Evolutionary conservation across 2,888 invertebrate species (phyloP), one percentile per base, ranked within the genome.

Genomic region (Kryphioiulus occultus): DNA sequence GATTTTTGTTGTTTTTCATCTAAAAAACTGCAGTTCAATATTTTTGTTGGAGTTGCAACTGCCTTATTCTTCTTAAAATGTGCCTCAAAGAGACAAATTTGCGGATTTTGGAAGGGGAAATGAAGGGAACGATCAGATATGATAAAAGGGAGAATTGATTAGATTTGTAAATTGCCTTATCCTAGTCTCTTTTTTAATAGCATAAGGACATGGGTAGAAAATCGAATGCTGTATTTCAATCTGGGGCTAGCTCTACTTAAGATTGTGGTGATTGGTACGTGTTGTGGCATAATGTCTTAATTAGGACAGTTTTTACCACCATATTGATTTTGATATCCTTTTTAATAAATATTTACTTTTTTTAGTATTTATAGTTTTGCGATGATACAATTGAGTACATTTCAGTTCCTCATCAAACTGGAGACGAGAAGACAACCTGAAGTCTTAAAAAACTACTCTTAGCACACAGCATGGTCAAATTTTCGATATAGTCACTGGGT

Each of bases 311-410:
- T 68, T 68, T 68, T 68, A 68, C 68, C 68, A 68, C 68, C 22
- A 26, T 68, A 68, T 68, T 68, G 68, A 68, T 68, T 68, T 68
- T 68, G 68, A 68, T 68, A 68, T 68, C 68, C 26, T 68, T 68
- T 68, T 68, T 68, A 68, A 68, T 68, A 68, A 68, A 68, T 26
- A 68, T 53, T 68, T 22, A n/a, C 22, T 26, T 68, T 68, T 68
- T 68, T n/a, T 68, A 68, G 68, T 22, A 68, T 10, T 26, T 68
- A 10, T 22, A 5, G 68, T 26, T 68, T 68, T 68, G 68, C 26
- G 22, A 22, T 68, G 26, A 35, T 35, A 35, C 35, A 7, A 1
- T 47, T 47, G 15, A 47, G 15, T 15, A 17, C 47, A 15, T 1
- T 0, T 47, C 5, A 68, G 7, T 68, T 68, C 26, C 22, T 10